phyloP scores from a whole-genome alignment of 2,797 vertebrate genomes.

The Poeciliopsis presidionis region DNA sequence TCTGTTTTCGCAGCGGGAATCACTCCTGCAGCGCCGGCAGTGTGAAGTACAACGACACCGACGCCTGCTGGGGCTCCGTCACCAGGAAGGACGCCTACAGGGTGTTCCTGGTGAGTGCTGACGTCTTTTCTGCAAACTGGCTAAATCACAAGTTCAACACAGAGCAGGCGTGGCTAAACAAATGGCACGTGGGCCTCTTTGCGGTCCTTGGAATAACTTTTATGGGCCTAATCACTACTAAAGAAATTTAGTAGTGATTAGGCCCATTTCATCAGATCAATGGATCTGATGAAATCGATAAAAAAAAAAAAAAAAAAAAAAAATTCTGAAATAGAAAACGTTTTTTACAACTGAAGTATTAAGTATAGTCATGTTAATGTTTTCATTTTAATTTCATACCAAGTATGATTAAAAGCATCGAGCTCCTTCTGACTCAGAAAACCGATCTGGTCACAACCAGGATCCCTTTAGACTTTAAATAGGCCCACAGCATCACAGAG shows the following conservation, averaged over 20 bases:
- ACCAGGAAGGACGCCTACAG: slow-evolving; percentile 90
- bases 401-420: background rate
- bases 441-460: background rate
- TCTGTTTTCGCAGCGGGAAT: slow-evolving; percentile 78
- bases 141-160: background rate
- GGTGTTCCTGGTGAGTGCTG: slow-evolving; percentile 90
- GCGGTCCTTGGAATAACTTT: background rate
- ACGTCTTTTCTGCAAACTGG: background rate
- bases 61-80: slow-evolving; percentile 92
- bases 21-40: slow-evolving; percentile 88
- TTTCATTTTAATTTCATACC: background rate
- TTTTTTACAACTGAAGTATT: background rate
- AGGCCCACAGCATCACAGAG: background rate
- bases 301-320: too few species aligned
- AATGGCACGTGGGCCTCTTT: background rate
- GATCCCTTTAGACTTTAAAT: background rate
- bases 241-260: background rate
- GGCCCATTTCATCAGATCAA: too few species aligned
- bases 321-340: background rate
- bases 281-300: background rate
- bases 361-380: background rate
- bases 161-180: background rate
- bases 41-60: slow-evolving; percentile 90
- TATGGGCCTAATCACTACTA: too few species aligned
- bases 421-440: background rate